Conservation (phyloP, 2,797 vertebrate species). For the Psittacula derbiana region DNA sequence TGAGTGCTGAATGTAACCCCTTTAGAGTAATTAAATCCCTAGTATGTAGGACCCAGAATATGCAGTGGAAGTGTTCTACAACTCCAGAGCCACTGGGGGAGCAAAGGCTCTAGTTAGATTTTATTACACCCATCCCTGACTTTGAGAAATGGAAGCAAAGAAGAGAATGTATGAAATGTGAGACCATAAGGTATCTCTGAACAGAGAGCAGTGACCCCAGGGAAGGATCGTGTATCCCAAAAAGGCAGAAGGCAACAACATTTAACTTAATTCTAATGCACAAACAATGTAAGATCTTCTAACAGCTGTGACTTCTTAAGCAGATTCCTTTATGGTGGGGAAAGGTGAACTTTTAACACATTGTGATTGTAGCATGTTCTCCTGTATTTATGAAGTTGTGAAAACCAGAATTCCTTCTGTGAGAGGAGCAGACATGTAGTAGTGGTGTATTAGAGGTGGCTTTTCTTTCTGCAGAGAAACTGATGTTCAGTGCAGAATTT, state of each 20-base stretch:
- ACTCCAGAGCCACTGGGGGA: neutral
- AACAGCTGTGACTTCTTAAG: neutral
- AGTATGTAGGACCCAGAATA: neutral
- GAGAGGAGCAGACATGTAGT: neutral
- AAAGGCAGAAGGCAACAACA: neutral
- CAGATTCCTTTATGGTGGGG: neutral
- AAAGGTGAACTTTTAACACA: neutral
- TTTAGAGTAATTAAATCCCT: neutral
- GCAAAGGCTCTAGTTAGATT: neutral
- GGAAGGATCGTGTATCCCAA: neutral
- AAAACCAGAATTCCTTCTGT: neutral
- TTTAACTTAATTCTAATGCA: neutral
- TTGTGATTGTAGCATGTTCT: neutral
- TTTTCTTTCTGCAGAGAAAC: neutral
- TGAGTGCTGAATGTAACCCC: neutral
- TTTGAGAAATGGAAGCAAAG: neutral
- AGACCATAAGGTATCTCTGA: neutral
- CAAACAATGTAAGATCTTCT: neutral
- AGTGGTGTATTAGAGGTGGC: neutral
- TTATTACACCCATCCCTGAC: neutral
- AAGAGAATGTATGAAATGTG: neutral
- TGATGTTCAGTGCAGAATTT: neutral
- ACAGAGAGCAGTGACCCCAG: neutral
- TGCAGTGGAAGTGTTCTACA: neutral
- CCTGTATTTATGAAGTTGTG: neutral